These are phyloP conservation scores for Nematopogon swammerdamellus DNA, from an alignment of 2,888 invertebrate species.

Conservation along the genomic window DNA sequence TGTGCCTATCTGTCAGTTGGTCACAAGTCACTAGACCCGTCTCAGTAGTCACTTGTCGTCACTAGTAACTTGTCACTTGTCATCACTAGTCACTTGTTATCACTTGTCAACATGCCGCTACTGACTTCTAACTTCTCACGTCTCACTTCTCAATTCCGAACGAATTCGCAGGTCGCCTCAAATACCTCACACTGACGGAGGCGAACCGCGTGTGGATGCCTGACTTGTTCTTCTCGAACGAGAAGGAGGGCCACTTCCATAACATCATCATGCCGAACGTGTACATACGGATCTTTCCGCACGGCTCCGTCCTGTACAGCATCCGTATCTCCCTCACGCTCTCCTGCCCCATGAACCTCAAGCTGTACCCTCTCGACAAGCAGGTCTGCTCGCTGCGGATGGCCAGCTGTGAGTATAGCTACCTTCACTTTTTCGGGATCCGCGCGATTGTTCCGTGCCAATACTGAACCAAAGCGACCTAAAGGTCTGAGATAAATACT, in stretches of 20 bases:
- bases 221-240: constrained; percentile 96
- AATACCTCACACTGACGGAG: constrained; percentile 90
- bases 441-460: too few species aligned
- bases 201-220: constrained; percentile 98
- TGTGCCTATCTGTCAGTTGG: too few species aligned
- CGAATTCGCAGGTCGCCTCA: constrained; percentile 67
- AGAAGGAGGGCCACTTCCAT: constrained; percentile 96
- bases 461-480: too few species aligned
- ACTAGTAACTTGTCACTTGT: too few species aligned
- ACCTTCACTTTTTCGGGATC: too few species aligned
- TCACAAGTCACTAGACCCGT: too few species aligned
- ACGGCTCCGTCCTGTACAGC: constrained; percentile 94
- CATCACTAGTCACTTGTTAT: too few species aligned
- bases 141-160: too few species aligned
- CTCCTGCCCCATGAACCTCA: constrained; percentile 96
- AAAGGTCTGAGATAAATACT: too few species aligned
- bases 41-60: too few species aligned
- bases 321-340: constrained; percentile 95
- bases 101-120: too few species aligned
- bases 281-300: constrained; percentile 93
- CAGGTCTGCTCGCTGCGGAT: constrained; percentile 93
- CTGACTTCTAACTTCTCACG: too few species aligned
- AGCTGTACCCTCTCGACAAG: constrained; percentile 93
- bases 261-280: constrained; percentile 98
- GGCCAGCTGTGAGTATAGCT: constrained; percentile 95